Conservation (phyloP, 2,113 vertebrate genomes). For the Gracilinanus agilis region DNA sequence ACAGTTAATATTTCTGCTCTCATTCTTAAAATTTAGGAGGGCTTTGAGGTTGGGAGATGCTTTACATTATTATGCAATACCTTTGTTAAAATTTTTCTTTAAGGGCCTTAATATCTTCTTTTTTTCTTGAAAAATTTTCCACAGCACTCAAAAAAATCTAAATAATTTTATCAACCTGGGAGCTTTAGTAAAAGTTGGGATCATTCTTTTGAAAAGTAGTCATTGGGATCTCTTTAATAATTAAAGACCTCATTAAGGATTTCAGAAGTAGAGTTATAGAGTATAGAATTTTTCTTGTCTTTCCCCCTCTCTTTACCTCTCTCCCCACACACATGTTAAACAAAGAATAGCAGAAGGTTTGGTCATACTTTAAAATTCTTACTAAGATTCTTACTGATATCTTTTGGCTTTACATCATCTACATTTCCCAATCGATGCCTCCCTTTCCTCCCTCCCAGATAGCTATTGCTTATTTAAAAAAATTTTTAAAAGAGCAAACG, state of each 20-base stretch:
- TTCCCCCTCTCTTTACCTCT: neutral
- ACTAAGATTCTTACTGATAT: neutral
- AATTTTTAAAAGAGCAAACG: neutral
- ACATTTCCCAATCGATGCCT: neutral
- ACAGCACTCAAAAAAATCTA: neutral
- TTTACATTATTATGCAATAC: neutral
- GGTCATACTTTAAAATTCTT: neutral
- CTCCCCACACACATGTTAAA: neutral
- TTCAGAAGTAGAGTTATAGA: neutral
- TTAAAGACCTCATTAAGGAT: conserved; percentile 20
- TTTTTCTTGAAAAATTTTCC: neutral
- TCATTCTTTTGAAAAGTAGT: neutral
- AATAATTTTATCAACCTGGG: neutral
- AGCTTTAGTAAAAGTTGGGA: neutral
- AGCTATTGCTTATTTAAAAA: too few species aligned
- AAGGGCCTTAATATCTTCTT: neutral
- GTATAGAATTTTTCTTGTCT: neutral
- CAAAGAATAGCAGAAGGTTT: neutral
- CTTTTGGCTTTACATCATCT: neutral
- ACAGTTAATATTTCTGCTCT: neutral
- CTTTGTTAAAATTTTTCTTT: neutral
- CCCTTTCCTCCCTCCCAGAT: neutral
- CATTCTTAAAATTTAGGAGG: neutral
- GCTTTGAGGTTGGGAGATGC: neutral
- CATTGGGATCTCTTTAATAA: conserved; percentile 13